These are phyloP conservation scores for Dendrolimus punctatus DNA, from an alignment of 1,140 invertebrate species.

Conservation along the genomic window DNA sequence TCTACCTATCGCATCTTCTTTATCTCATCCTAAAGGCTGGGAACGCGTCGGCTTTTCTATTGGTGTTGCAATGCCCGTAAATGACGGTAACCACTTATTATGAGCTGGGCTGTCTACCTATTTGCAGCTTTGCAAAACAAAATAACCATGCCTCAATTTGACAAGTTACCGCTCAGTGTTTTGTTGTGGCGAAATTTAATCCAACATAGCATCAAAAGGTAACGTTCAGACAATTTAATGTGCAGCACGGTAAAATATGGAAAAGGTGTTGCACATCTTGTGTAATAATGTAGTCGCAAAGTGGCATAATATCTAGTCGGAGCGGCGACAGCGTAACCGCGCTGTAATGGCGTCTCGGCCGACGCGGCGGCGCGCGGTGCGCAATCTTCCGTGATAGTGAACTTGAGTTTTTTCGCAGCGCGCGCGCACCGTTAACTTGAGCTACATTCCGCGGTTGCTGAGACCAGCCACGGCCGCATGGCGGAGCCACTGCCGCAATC, in stretches of 20 bases:
- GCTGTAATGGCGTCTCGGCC: conserved; percentile 36
- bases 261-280: conserved; percentile 24
- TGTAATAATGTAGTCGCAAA: conserved; percentile 47
- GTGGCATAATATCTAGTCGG: conserved; percentile 45
- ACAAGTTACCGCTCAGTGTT: no score
- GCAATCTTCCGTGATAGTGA: conserved; percentile 68
- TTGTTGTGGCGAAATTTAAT: no score
- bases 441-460: conserved; percentile 60
- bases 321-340: conserved; percentile 57
- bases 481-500: conserved; percentile 36
- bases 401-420: conserved; percentile 65
- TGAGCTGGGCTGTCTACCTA: no score
- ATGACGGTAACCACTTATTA: no score
- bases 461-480: conserved; percentile 30
- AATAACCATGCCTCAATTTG: no score
- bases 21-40: no score
- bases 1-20: no score
- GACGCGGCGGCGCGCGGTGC: conserved; percentile 32
- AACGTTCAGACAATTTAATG: neutral
- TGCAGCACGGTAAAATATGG: neutral
- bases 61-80: no score
- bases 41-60: no score
- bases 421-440: conserved; percentile 54
- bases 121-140: no score
- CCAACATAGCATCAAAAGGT: neutral